These are phyloP conservation scores for Megalurothrips usitatus DNA, from an alignment of 2,888 invertebrate species.

Conservation along the genomic window DNA sequence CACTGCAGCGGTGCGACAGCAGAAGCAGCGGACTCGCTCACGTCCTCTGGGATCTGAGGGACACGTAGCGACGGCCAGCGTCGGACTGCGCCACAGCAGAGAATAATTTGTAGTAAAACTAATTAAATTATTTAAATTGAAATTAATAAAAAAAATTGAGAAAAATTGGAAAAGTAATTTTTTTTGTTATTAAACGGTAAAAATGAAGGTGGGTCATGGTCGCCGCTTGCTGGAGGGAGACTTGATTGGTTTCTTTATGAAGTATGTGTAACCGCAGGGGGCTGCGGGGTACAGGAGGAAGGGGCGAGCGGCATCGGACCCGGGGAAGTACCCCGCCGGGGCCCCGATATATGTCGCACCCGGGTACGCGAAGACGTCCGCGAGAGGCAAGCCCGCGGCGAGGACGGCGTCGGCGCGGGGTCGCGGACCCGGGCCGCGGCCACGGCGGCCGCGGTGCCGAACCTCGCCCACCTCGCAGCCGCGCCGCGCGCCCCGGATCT, in stretches of 20 bases:
- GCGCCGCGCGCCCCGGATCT: too few relatives aligned
- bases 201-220: not conserved
- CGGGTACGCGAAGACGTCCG: not conserved
- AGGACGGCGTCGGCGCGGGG: not conserved
- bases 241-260: not conserved
- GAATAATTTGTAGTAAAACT: too few relatives aligned
- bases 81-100: too few relatives aligned
- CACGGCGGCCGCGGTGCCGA: not conserved
- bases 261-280: too few relatives aligned
- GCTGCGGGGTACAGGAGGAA: too few relatives aligned
- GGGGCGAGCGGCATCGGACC: not conserved
- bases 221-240: not conserved
- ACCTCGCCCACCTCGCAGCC: not conserved
- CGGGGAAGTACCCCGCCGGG: not conserved
- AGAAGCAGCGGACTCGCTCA: too few relatives aligned
- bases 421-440: not conserved
- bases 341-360: not conserved
- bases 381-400: not conserved
- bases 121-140: too few relatives aligned
- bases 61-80: too few relatives aligned
- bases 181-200: not conserved
- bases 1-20: too few relatives aligned
- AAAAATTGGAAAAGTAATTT: not conserved
- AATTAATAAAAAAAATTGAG: not conserved
- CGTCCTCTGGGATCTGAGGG: too few relatives aligned